phyloP scores from a whole-genome alignment of 2,113 vertebrate genomes.

The Aramus guarauna region DNA sequence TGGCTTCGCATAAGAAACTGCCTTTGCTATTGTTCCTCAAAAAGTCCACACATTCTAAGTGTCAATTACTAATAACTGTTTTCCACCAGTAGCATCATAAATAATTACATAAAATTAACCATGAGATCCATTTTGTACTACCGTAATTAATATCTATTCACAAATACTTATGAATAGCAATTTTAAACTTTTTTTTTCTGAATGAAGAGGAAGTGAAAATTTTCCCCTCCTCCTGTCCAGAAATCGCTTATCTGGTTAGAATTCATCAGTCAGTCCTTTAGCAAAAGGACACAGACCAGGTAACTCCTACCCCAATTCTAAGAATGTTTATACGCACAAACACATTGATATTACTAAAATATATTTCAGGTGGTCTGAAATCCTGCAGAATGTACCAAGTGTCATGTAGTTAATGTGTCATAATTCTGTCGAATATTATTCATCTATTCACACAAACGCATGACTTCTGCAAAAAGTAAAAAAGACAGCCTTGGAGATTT shows the following conservation, averaged over 20 bases:
- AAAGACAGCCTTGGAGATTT: neutral
- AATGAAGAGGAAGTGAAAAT: neutral
- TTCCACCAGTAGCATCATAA: neutral
- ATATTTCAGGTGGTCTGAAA: neutral
- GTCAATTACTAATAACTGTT: neutral
- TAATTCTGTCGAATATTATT: neutral
- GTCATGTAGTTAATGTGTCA: neutral
- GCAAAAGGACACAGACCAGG: neutral
- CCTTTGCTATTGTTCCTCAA: neutral
- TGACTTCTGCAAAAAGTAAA: neutral
- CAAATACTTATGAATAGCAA: neutral
- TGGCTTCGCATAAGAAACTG: neutral
- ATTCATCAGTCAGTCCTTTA: neutral
- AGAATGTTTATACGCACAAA: neutral
- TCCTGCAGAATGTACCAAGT: neutral
- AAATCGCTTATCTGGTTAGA: neutral
- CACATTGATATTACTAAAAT: neutral
- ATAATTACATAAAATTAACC: neutral
- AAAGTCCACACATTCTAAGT: neutral
- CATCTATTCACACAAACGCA: neutral
- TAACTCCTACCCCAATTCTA: neutral
- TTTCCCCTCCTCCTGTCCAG: neutral
- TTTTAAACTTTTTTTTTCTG: neutral
- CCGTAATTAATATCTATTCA: neutral
- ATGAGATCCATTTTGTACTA: neutral